Percentiles rank a stretch among this genome's conserved stretches.
Conservation (phyloP, 2,113 vertebrate genomes). For the Opisthocomus hoazin region DNA sequence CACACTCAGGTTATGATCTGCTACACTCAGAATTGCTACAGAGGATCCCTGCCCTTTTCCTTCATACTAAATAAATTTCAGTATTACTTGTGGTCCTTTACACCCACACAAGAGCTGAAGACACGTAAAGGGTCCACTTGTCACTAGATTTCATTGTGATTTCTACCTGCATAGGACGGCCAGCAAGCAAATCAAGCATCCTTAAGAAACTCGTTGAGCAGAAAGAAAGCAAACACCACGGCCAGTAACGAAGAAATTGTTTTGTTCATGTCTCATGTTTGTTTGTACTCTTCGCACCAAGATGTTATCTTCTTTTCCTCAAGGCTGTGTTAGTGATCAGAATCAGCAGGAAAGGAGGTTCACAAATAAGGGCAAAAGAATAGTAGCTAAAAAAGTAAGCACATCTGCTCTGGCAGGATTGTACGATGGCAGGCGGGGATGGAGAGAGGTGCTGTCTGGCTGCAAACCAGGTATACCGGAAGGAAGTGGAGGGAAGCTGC, state of each 20-base stretch:
- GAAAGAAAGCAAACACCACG: not conserved
- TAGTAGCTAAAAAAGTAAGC: not conserved
- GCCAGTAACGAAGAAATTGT: not conserved
- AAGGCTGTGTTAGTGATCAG: not conserved
- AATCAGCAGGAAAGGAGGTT: not conserved
- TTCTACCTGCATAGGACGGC: not conserved
- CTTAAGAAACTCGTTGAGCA: not conserved
- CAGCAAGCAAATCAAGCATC: not conserved
- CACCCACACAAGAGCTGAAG: not conserved
- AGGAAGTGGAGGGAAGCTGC: not conserved
- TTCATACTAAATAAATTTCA: not conserved
- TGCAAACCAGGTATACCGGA: not conserved
- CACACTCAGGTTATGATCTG: not conserved
- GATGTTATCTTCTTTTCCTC: not conserved
- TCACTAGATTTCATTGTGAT: not conserved
- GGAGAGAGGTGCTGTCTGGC: not conserved
- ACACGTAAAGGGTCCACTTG: not conserved
- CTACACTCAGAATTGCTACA: not conserved
- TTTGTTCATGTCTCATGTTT: not conserved
- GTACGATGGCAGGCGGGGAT: accelerated
- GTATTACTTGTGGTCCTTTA: not conserved
- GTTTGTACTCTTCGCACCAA: not conserved
- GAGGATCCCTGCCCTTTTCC: not conserved
- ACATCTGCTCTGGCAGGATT: not conserved
- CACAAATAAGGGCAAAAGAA: not conserved